phyloP scores from a whole-genome alignment of 2,113 vertebrate genomes.

The Pardalotus punctatus region DNA sequence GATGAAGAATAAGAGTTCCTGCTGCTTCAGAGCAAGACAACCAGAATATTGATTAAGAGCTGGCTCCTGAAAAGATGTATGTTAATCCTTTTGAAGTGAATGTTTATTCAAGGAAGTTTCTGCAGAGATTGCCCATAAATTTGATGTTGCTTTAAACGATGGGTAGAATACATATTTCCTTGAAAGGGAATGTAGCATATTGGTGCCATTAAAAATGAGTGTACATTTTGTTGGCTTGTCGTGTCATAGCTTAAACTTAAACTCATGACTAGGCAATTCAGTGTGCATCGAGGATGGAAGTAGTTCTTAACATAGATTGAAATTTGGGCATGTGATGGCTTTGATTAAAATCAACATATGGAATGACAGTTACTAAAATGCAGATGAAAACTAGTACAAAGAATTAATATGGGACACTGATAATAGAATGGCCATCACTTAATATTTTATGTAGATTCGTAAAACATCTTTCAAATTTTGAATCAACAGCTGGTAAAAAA shows the following conservation, averaged over 20 bases:
- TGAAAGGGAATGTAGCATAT: not conserved
- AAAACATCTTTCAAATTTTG: conserved; percentile 51
- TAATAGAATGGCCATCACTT: not conserved
- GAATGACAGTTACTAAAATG: not conserved
- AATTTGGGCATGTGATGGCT: not conserved
- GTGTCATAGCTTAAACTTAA: not conserved
- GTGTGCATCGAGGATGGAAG: not conserved
- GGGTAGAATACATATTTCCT: not conserved
- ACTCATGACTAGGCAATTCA: not conserved
- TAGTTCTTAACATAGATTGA: not conserved
- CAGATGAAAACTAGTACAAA: not conserved
- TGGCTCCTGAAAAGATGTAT: not conserved
- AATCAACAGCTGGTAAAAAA: conserved; percentile 58
- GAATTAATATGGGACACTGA: conserved; percentile 19
- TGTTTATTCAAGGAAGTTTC: conserved; percentile 26
- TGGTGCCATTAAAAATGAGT: not conserved
- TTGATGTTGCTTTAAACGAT: not conserved
- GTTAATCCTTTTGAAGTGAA: not conserved
- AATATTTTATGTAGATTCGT: conserved; percentile 64
- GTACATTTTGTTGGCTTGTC: not conserved
- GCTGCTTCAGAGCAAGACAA: not conserved
- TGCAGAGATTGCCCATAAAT: not conserved
- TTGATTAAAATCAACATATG: not conserved
- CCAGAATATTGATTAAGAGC: not conserved
- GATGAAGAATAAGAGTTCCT: not conserved